Evolutionary conservation across 2,888 invertebrate genomes (phyloP), one percentile per base, ranked within the genome.

Genomic region (Tetropium fuscum): DNA sequence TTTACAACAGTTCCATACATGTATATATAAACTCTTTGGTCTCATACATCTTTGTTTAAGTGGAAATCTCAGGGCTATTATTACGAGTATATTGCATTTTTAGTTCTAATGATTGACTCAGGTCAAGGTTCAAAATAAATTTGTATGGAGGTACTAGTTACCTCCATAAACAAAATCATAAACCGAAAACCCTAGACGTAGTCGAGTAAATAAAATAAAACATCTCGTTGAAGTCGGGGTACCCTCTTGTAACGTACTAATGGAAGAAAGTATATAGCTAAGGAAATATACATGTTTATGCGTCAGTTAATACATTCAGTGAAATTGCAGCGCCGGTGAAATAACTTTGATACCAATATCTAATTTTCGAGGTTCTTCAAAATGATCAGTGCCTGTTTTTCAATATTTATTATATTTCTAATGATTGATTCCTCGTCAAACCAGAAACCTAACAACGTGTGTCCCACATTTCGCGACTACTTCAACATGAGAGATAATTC

Each of bases 381-480:
- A 32, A 48, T 15, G 11, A 34, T 49, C 36, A 22, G 7, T 10
- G 25, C 30, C 34, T 7, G 3, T 10, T 20, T 22, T 38, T 25
- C 38, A 8, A 5, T 49, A 13, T 36, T 48, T 22, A 4, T 22
- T 4, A 22, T 15, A 10, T 20, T 11, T 34, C 19, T 34, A 6
- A n/a, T n/a, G n/a, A 36, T 49, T n/a, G 20, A 16, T 13, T 38
- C 15, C 1, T 36, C 36, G 5, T 8, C 38, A 3, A 36, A 20
- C 15, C 19, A 19, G 34, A 60, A 60, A 22, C 45, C 61, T 1
- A 80, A 79, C 58, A 81, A 81, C 71, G 80, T 80, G 44, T 81
- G 81, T 58, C 74, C 76, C 4, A 74, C 73, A 3, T 70, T 73
- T 16, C 64, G 72, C 25, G 80, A 80, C 66, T 81, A 81, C 66